Percentiles rank a stretch among this genome's conserved stretches.
These are phyloP conservation scores for Cyanoderma ruficeps DNA, from an alignment of 2,113 vertebrate species.

Conservation along the genomic window DNA sequence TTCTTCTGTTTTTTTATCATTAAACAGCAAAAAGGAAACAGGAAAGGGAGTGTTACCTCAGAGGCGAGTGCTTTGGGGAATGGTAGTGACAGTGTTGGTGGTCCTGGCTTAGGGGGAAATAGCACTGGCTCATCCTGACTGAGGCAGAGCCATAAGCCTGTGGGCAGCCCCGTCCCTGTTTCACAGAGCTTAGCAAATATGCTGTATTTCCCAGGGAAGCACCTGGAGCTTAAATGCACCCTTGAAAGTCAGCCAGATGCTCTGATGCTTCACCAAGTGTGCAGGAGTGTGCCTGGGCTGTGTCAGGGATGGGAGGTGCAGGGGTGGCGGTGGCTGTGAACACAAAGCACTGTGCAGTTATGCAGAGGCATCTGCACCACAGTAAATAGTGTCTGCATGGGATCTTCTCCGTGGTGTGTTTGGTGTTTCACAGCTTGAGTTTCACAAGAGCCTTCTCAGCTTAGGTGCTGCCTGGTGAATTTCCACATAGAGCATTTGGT, in stretches of 20 bases:
- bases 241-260: neutral
- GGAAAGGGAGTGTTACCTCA: neutral
- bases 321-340: neutral
- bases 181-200: neutral
- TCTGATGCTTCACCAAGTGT: neutral
- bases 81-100: neutral
- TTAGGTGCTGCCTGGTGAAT: accelerated
- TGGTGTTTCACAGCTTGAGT: neutral
- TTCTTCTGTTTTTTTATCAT: neutral
- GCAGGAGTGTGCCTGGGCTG: neutral
- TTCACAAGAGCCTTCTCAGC: accelerated
- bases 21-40: neutral
- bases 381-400: neutral
- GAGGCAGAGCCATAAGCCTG: neutral
- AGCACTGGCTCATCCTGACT: neutral
- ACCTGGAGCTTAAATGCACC: neutral
- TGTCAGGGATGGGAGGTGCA: neutral
- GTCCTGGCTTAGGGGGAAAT: neutral
- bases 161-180: neutral
- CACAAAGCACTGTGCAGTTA: accelerated
- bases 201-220: neutral
- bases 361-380: neutral
- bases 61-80: neutral
- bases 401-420: neutral
- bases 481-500: accelerated